Evolutionary conservation across 1,140 invertebrate genomes (phyloP).

Genomic region (Agrypnia vestita): DNA sequence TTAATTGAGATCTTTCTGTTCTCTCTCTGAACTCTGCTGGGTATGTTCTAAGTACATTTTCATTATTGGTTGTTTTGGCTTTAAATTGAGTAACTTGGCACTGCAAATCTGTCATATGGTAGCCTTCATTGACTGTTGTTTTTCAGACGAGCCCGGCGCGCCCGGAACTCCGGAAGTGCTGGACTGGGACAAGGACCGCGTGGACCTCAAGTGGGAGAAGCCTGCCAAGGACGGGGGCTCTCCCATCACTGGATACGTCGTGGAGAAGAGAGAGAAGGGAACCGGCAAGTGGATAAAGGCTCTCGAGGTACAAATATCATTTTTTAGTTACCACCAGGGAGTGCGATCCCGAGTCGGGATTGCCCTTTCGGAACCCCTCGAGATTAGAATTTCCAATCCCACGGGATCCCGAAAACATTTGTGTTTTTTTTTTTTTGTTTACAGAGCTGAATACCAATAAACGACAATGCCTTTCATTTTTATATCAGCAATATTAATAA

Average conservation of each 20-base stretch:
- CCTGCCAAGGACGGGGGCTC: conserved; percentile 92
- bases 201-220: conserved; percentile 93
- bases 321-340: too few relatives aligned
- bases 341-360: too few relatives aligned
- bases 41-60: too few relatives aligned
- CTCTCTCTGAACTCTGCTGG: too few relatives aligned
- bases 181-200: conserved; percentile 96
- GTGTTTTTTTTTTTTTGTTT: too few relatives aligned
- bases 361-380: too few relatives aligned
- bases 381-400: too few relatives aligned
- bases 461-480: too few relatives aligned
- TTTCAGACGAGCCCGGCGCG: conserved; percentile 89
- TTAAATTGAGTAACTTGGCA: conserved; percentile 29
- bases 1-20: too few relatives aligned
- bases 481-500: too few relatives aligned
- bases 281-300: conserved; percentile 90
- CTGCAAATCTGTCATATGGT: background rate
- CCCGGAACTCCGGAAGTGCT: conserved; percentile 90
- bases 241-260: conserved; percentile 93
- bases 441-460: too few relatives aligned
- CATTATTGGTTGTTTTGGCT: conserved; percentile 54
- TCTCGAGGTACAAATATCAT: conserved; percentile 74
- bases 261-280: conserved; percentile 95
- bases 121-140: background rate
- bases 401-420: too few relatives aligned